These are phyloP conservation scores for Elaphurus davidianus DNA, from an alignment of 2,113 vertebrate genomes.

Conservation along the genomic window DNA sequence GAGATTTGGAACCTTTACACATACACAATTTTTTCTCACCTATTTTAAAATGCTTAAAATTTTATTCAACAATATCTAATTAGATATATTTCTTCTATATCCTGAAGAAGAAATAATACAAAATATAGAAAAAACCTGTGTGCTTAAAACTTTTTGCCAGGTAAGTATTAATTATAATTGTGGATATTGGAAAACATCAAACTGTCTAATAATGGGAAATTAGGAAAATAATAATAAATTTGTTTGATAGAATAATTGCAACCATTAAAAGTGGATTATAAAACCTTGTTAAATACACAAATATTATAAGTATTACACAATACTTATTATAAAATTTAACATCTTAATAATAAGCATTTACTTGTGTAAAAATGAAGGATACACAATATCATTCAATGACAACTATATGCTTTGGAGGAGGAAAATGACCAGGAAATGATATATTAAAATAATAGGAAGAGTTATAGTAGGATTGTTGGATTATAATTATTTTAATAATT, in stretches of 20 bases:
- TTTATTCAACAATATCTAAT: not conserved
- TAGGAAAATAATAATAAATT: not conserved
- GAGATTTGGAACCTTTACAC: not conserved
- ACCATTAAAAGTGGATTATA: not conserved
- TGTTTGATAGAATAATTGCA: not conserved
- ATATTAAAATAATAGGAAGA: not conserved
- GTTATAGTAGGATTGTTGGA: not conserved
- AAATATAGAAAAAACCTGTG: not conserved
- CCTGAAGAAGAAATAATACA: not conserved
- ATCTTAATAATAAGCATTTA: not conserved
- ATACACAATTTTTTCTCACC: not conserved
- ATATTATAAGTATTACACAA: not conserved
- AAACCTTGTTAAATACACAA: not conserved
- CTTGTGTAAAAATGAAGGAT: not conserved
- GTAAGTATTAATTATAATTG: not conserved
- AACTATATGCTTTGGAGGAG: not conserved
- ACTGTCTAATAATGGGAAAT: not conserved
- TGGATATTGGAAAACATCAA: not conserved
- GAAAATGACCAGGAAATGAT: not conserved
- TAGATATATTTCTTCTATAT: not conserved
- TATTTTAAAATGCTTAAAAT: not conserved
- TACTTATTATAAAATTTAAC: not conserved
- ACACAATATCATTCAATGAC: not conserved
- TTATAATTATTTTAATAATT: constrained; percentile 36
- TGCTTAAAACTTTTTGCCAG: not conserved